Evolutionary conservation across 2,888 invertebrate genomes (phyloP), one percentile per base, ranked within the genome.

Genomic region (Caenorhabditis drosophilae): DNA sequence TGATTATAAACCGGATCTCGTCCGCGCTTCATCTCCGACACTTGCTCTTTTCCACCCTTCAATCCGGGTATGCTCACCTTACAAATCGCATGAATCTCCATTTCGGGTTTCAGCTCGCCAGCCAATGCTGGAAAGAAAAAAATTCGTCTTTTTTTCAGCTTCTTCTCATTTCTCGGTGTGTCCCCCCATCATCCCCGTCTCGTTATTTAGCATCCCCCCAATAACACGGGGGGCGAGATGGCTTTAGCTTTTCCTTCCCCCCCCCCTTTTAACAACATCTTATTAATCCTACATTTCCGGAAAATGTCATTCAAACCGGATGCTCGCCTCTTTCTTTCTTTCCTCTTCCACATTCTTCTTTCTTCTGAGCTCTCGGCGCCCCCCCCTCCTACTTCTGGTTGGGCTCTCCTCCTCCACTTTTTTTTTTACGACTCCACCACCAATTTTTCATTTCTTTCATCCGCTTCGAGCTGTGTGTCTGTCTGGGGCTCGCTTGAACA

Each of bases 21-120:
- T 7, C 85, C 84, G 46, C 84, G 77, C 56, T 84, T 84, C 6
- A 84, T 78, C 11, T 84, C 79, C 38, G 83, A 79, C 4, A 81
- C 77, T 51, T 80, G 81, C 53, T 85, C 84, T 62, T 84, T 84
- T 60, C 85, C 85, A 26, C 81, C 52, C 67, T 85, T 86, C 25
- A 84, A 84, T n/a, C 85, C 85, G 70, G 84, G 82, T 12, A 86
- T 78, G 64, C 79, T 84, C 20, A 85, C 75, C 67, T 84, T 85
- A 49, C 81, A 84, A 64, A 82, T 84, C 20, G 84, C 77, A 56
- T 84, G 84, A 25, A 85, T 76, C 49, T 83, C 82, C 58, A 81
- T 64, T 20, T 84, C 83, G 15, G 77, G 79, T 70, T 84, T 79
- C 49, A 80, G 56, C 52, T 84, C 80, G 46, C 84, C 81, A 41